phyloP scores from a whole-genome alignment of 1,140 invertebrate genomes.

The Platorchestia sp. region DNA sequence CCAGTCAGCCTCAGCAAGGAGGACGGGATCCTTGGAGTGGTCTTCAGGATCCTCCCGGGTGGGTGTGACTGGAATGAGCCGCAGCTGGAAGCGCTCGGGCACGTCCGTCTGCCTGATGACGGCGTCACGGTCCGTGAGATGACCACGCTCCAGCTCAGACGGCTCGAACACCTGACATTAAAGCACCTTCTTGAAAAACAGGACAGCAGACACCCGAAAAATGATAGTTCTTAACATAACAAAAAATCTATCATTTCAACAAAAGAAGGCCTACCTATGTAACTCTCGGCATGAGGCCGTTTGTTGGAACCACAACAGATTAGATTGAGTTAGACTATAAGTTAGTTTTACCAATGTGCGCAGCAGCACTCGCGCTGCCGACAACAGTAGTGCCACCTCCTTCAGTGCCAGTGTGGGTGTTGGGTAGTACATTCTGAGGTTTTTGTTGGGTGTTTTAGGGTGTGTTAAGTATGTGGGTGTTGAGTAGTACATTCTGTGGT shows the following conservation, averaged over 20 bases:
- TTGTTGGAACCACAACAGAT: not conserved
- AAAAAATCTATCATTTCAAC: too few relatives aligned
- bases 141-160: conserved; percentile 94
- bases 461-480: too few relatives aligned
- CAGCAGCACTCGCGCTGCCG: not conserved
- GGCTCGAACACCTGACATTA: conserved; percentile 97
- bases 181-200: too few relatives aligned
- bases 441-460: too few relatives aligned
- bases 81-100: conserved; percentile 92
- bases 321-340: too few relatives aligned
- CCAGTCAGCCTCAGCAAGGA: conserved; percentile 97
- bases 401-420: not conserved
- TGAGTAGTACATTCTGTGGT: too few relatives aligned
- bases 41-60: conserved; percentile 74
- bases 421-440: too few relatives aligned
- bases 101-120: conserved; percentile 88
- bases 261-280: too few relatives aligned
- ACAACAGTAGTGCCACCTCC: not conserved
- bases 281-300: too few relatives aligned
- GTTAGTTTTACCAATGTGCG: too few relatives aligned
- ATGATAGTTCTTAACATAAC: too few relatives aligned
- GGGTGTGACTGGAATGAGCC: conserved; percentile 78
- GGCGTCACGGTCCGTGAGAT: conserved; percentile 71
- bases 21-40: conserved; percentile 56
- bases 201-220: too few relatives aligned